phyloP scores from a whole-genome alignment of 2,888 invertebrate genomes.

The Phortica magna region DNA sequence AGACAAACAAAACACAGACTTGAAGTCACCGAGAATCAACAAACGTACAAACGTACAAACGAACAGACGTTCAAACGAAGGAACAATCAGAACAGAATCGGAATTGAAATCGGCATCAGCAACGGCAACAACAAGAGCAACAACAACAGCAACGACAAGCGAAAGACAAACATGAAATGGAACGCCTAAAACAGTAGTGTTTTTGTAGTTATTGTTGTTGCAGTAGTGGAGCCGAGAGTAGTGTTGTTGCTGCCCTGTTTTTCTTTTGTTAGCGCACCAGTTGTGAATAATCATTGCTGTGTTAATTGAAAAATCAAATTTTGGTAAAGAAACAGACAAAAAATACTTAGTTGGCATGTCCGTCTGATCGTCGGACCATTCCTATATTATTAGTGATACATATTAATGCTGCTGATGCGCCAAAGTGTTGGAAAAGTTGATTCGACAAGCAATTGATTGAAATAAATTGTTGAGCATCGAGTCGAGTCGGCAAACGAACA shows the following conservation, averaged over 20 bases:
- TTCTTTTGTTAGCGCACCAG: conserved; percentile 35
- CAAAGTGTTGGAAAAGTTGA: conserved; percentile 51
- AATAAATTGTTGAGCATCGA: neutral
- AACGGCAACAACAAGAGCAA: conserved; percentile 24
- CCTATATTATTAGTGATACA: no score
- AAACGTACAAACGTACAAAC: no score
- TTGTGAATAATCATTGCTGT: conserved; percentile 27
- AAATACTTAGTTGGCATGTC: conserved; percentile 39
- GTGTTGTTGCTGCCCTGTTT: conserved; percentile 42
- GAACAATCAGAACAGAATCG: conserved; percentile 14
- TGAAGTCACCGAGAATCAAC: neutral
- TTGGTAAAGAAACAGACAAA: neutral
- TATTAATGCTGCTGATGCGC: no score
- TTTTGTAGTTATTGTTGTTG: conserved; percentile 54
- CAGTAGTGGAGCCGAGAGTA: conserved; percentile 28
- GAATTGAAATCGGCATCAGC: neutral
- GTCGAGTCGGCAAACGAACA: neutral
- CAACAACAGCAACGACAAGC: conserved; percentile 45
- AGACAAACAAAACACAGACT: conserved; percentile 53
- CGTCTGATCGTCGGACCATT: conserved; percentile 51
- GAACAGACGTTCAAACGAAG: neutral
- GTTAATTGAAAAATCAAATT: conserved; percentile 66
- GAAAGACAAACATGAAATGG: neutral
- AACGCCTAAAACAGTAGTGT: conserved; percentile 58
- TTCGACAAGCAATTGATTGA: neutral